Conservation (phyloP, 2,113 vertebrate species). For the Pseudopodoces humilis region DNA sequence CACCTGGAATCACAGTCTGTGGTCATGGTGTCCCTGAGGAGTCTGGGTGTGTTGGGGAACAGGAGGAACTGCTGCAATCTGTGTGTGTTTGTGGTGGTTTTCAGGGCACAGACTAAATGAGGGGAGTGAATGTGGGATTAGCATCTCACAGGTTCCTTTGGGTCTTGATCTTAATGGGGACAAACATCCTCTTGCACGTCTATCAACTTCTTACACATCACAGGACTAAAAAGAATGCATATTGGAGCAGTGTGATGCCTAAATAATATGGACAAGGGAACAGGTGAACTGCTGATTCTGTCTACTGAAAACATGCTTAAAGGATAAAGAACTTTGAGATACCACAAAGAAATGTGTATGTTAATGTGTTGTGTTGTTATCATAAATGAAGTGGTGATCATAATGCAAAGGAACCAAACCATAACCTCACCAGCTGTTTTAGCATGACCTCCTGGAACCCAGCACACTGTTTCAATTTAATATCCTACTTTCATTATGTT, state of each 20-base stretch:
- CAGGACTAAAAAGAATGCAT: not conserved
- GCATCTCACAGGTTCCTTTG: not conserved
- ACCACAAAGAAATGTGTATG: rapidly evolving
- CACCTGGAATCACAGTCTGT: not conserved
- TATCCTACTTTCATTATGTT: not conserved
- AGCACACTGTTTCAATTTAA: not conserved
- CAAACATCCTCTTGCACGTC: not conserved
- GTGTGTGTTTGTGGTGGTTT: not conserved
- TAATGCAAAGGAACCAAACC: not conserved
- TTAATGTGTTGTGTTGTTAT: not conserved
- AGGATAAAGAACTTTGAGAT: not conserved
- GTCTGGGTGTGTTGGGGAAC: too few species aligned
- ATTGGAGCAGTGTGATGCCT: not conserved
- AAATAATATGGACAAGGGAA: not conserved
- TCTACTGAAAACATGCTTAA: not conserved
- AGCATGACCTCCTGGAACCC: not conserved
- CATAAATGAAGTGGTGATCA: not conserved
- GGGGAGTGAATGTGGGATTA: not conserved
- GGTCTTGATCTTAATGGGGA: not conserved
- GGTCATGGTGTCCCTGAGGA: not conserved
- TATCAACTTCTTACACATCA: not conserved
- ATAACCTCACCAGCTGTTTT: not conserved
- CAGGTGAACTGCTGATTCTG: not conserved
- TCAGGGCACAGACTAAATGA: not conserved
- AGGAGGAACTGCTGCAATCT: not conserved